phyloP scores from a whole-genome alignment of 2,113 vertebrate genomes.

The Raja brachyura region DNA sequence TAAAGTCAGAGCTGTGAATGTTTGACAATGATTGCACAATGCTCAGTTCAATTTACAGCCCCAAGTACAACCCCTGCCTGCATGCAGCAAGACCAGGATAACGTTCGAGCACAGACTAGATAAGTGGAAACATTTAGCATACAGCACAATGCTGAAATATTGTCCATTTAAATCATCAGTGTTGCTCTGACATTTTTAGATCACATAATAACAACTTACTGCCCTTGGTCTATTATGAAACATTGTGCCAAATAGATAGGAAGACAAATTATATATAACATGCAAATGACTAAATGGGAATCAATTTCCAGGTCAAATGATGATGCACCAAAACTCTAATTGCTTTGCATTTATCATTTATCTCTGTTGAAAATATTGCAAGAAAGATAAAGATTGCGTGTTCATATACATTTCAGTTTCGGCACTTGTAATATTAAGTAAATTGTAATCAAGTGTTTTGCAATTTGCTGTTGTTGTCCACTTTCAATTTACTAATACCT shows the following conservation, averaged over 20 bases:
- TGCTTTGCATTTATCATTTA: neutral
- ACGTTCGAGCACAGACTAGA: too few species aligned
- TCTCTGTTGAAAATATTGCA: neutral
- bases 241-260: neutral
- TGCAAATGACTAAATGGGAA: neutral
- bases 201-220: neutral
- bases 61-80: too few species aligned
- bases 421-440: neutral
- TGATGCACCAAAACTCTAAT: neutral
- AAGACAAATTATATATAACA: neutral
- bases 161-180: neutral
- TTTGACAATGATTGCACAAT: too few species aligned
- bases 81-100: too few species aligned
- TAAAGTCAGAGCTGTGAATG: too few species aligned
- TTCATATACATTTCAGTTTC: neutral
- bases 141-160: neutral
- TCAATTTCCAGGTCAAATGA: neutral
- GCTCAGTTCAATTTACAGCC: too few species aligned
- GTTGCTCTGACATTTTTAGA: neutral
- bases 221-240: neutral
- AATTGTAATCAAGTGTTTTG: neutral
- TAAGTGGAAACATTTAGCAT: neutral
- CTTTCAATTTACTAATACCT: neutral
- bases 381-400: neutral
- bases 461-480: conserved; percentile 2